Base-by-base conservation (phyloP, 2,888 invertebrate species). In the Drosophila lutescens region DNA sequence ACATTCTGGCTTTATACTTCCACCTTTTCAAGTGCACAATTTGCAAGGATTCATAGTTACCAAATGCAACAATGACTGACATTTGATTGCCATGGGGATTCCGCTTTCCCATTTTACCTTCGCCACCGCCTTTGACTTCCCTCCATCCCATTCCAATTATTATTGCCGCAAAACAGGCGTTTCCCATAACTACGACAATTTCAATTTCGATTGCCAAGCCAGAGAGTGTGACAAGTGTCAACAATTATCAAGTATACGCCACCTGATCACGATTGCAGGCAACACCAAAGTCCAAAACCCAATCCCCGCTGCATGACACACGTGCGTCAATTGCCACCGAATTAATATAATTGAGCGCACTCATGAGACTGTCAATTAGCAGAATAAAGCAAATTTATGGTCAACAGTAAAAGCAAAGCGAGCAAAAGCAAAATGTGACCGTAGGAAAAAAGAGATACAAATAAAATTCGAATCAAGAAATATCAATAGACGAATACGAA, bases 221-320 rank as follows among this genome's bases (percentile, higher is more conserved):
- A 17, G 40, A 7, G 53, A 8, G 53, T 66, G 66, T 76, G 79
- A 77, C 83, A 86, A 83, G 83, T 83, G 83, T 73, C 80, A 76
- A 66, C 86, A 83, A 86, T 83, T 86, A 83, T 86, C 83, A 86
- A 83, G 83, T 86, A 83, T 86, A 86, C 80, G 83, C 83, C 86
- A 83, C 80, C 83, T 77, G 78, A 43, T 62, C 63, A 44, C 66
- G 36, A 34, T 46, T 57, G 66, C 53, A 58, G 15, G 6, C 41
- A 15, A 34, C 41, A 49, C 62, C 36, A 30, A 20, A 58, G 38
- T 20, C 44, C 17, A 32, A 26, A 30, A n/a, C n/a, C 32, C 38
- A 32, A 30, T 9, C 56, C 32, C 47, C 36, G 38, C 60, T 54
- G 36, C 58, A 60, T 23, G 38, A 34, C 61, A 32, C 68, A 77